Evolutionary conservation across 2,888 invertebrate species (phyloP).

Genomic region (Dasypolia templi): DNA sequence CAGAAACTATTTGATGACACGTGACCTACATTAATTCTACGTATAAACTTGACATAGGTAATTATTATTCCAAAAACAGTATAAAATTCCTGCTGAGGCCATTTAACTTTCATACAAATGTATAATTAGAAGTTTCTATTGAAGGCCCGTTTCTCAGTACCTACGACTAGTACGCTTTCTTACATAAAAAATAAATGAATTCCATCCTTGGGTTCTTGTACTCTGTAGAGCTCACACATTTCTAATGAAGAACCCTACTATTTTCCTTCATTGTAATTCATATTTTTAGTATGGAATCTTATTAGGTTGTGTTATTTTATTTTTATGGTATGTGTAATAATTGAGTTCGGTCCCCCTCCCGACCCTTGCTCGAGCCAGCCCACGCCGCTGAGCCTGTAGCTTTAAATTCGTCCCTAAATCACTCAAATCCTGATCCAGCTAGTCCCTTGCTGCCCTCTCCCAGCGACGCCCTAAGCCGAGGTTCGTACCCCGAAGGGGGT

Average conservation of each 20-base stretch:
- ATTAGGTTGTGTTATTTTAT: background rate
- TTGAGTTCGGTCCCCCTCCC: no score
- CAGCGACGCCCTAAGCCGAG: no score
- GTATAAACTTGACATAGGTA: constrained; percentile 18
- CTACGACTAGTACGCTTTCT: constrained; percentile 57
- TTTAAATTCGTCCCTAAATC: no score
- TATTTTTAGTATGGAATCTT: constrained; percentile 49
- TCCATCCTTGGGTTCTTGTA: constrained; percentile 55
- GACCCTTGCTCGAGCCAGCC: no score
- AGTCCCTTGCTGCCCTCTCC: no score
- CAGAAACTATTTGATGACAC: background rate
- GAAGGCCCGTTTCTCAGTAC: constrained; percentile 48
- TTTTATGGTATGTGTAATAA: background rate
- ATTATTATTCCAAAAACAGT: constrained; percentile 44
- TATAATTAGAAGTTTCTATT: constrained; percentile 59
- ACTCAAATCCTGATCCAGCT: no score
- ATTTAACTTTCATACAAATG: constrained; percentile 43
- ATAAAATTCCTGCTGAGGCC: constrained; percentile 28
- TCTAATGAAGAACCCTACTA: constrained; percentile 63
- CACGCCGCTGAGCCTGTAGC: no score
- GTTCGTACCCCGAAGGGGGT: no score
- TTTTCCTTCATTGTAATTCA: constrained; percentile 52
- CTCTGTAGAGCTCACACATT: constrained; percentile 63
- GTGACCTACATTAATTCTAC: constrained; percentile 27
- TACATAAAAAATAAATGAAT: constrained; percentile 70